Base-by-base conservation (phyloP, 2,113 vertebrate genomes). In the Percina caprodes region DNA sequence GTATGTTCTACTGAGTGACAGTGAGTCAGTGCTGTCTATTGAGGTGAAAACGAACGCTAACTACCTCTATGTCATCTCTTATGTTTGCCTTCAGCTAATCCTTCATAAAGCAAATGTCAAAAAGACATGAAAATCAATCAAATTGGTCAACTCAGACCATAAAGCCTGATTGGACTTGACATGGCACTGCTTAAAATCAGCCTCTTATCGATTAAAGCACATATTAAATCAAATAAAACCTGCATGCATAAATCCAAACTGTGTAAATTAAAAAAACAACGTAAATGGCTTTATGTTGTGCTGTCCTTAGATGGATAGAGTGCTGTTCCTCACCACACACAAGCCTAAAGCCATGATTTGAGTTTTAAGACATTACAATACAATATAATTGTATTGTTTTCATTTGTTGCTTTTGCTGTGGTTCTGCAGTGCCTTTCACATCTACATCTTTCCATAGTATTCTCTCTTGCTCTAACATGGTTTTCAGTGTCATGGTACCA, bases 301-400 rank as follows among this genome's bases (percentile, higher is more conserved):
- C 24, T 59, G 60, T 67, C 67, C 72, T 62, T 62, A 68, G 39
- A 62, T 69, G 15, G 55, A 48, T 62, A 66, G 48, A 74, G 7
- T 46, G 46, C 51, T 45, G 55, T 42, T 58, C 24, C 48, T 24
- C 58, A 51, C 18, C 58, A 55, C 52, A 49, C 46, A 19, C 23
- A 55, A 49, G 54, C 74, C 71, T 78, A 15, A 79, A 79, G 74
- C 67, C 70, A 77, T 76, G 71, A 48, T 59, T 54, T 65, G 67
- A 73, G 74, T 86, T 83, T 74, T 55, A 86, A 83, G 69, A 89
- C 82, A 87, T n/a, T n/a, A n/a, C n/a, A n/a, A n/a, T 81, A 39
- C 16, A 24, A 24, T 19, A 11, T 14, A 48, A 42, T 4, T 62
- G 4, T 4, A 2, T 2, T n/a, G n/a, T 30, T 80, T 59, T 30